These are phyloP conservation scores for Heterodera filipjevi DNA, from an alignment of 2,888 invertebrate genomes.

Conservation along the genomic window DNA sequence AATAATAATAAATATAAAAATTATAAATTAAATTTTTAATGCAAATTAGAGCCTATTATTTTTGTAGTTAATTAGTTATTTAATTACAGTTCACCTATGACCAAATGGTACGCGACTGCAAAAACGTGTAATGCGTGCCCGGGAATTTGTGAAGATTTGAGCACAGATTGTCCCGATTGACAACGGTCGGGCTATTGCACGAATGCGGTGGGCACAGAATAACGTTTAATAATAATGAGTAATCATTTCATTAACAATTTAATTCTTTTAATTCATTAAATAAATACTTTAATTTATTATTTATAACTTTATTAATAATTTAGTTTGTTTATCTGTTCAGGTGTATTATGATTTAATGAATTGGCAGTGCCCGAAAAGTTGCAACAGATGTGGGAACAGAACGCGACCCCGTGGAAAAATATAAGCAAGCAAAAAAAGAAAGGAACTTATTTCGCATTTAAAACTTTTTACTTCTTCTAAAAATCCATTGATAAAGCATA, in stretches of 20 bases:
- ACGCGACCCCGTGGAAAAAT: background rate
- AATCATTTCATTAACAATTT: background rate
- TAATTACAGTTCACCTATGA: conserved; percentile 7
- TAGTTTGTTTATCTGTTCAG: conserved; percentile 2
- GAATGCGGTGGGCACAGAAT: background rate
- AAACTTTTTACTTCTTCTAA: too few relatives aligned
- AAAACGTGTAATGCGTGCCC: conserved; percentile 20
- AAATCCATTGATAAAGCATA: too few relatives aligned
- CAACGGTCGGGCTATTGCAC: conserved; percentile 9
- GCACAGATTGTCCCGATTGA: conserved; percentile 25
- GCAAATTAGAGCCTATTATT: background rate
- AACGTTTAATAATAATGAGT: background rate
- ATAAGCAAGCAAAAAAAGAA: background rate
- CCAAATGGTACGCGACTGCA: conserved; percentile 12
- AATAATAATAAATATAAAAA: background rate
- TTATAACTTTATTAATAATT: too few relatives aligned
- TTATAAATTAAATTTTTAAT: too few relatives aligned
- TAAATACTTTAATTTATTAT: too few relatives aligned
- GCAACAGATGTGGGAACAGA: conserved; percentile 3
- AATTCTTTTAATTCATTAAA: background rate
- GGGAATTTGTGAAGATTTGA: conserved; percentile 20
- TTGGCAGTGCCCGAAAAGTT: conserved; percentile 13
- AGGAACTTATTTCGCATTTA: too few relatives aligned
- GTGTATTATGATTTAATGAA: conserved; percentile 18
- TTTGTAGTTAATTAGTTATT: background rate